Base-by-base conservation (phyloP, 2,113 vertebrate genomes). In the Dromas ardeola region DNA sequence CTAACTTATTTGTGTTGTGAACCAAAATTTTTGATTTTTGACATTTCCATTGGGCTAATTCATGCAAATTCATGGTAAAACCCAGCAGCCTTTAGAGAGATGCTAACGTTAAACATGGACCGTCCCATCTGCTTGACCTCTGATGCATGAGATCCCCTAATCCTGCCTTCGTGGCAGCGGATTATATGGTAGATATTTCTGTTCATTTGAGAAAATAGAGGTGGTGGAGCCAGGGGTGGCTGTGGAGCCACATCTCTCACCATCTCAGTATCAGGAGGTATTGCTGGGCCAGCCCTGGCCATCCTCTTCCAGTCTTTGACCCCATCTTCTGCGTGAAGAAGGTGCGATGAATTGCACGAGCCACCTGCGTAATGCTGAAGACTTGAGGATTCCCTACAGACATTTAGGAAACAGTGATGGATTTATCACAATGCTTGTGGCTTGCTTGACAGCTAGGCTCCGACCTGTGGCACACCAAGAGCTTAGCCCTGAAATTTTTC, bases 31-130 rank as follows among this genome's bases (percentile, higher is more conserved):
- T 16, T 16, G 27, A 5, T 17, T 66, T 43, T 32, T 66, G 32
- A 43, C 1, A 0, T 38, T 76, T 63, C 55, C 14, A 5, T 4
- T 29, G 59, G 25, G 1, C 12, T 45, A 7, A n/a, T n/a, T n/a
- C n/a, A n/a, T 34, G 22, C 15, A 32, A 62, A 88, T 38, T 69
- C 11, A 26, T 19, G 43, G 18, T n/a, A 30, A 40, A 65, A 63
- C 2, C n/a, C 67, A 50, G 32, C 32, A 43, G 22, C 32, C 34
- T 63, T 65, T 40, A 45, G 36, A 70, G 69, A 43, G 12, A 12
- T 11, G 3, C 19, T 20, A 5, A 29, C 5, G 34, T 9, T 9
- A 19, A 63, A 70, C 14, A 21, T 36, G 74, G 55, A 15, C 23
- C 36, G 15, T 58, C 32, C 38, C 11, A 6, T 23, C 26, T 18